phyloP scores from a whole-genome alignment of 2,113 vertebrate genomes.

The Menura novaehollandiae region DNA sequence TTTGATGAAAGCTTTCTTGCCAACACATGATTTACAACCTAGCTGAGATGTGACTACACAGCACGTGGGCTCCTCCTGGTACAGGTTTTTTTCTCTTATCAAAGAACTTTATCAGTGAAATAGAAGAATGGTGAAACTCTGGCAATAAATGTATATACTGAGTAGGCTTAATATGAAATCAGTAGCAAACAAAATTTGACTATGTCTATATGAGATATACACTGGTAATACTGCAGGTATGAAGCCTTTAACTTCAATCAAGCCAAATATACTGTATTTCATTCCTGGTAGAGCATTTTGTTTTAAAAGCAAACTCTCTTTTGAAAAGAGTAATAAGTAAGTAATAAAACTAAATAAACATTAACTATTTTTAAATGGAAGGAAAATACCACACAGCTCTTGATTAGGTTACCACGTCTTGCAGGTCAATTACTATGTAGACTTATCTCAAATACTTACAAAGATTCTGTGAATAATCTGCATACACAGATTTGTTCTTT shows the following conservation, averaged over 20 bases:
- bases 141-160: not conserved
- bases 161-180: not conserved
- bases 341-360: not conserved
- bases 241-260: not conserved
- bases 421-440: not conserved
- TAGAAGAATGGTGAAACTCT: not conserved
- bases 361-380: not conserved
- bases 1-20: not conserved
- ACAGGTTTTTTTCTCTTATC: not conserved
- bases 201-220: not conserved
- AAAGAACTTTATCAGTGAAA: not conserved
- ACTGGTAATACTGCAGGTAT: not conserved
- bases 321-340: not conserved
- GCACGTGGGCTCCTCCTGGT: not conserved
- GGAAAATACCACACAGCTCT: not conserved
- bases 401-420: not conserved
- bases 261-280: not conserved
- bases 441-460: not conserved
- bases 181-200: not conserved
- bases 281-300: not conserved
- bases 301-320: not conserved
- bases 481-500: not conserved
- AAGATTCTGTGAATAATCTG: not conserved
- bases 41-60: not conserved
- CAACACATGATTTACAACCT: not conserved